Conservation (phyloP, 2,888 invertebrate genomes). For the Coenonympha glycerion region DNA sequence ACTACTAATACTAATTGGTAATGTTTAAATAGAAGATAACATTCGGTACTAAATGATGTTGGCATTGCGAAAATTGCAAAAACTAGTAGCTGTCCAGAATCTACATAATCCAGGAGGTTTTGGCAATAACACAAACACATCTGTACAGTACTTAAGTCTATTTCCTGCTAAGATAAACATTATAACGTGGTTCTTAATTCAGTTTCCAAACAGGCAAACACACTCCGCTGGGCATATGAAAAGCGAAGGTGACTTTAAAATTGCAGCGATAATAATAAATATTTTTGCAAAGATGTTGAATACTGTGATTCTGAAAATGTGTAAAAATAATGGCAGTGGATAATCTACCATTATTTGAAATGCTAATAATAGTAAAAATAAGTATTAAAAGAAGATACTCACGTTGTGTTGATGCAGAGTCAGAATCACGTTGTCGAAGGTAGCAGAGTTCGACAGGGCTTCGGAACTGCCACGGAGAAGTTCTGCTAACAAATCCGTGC, state of each 20-base stretch:
- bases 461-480: constrained; percentile 87
- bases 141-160: constrained; percentile 41
- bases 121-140: constrained; percentile 51
- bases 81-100: no score
- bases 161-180: constrained; percentile 60
- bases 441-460: constrained; percentile 78
- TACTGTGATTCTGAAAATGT: constrained; percentile 1
- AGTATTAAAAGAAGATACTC: no score
- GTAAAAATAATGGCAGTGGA: background rate
- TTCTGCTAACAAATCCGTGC: constrained; percentile 82
- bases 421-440: constrained; percentile 71
- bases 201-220: constrained; percentile 44
- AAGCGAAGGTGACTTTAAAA: constrained; percentile 20
- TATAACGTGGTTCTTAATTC: constrained; percentile 45
- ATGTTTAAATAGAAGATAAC: no score
- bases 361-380: no score
- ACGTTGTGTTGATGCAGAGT: constrained; percentile 71
- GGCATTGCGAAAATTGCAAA: no score
- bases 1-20: no score
- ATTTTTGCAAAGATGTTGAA: background rate
- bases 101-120: no score
- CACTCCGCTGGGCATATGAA: background rate
- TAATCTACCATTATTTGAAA: background rate
- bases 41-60: no score
- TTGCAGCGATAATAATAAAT: constrained; percentile 13